Evolutionary conservation across 2,888 invertebrate species (phyloP), one percentile per base, ranked within the genome.

Genomic region (Nemotelus pantherinus): DNA sequence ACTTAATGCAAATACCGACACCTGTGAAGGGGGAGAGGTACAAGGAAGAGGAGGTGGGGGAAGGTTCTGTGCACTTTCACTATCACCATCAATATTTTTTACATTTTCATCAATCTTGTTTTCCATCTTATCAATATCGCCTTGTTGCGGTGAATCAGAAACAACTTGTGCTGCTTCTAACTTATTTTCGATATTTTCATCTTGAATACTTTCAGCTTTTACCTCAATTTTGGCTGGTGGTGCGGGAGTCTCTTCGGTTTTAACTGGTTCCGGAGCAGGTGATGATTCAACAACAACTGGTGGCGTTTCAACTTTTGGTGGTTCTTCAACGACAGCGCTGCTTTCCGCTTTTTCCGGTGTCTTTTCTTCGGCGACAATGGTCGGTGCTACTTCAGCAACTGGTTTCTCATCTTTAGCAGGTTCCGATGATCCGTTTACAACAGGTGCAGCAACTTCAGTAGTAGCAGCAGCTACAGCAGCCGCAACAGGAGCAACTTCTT

Each of bases 1-100:
- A 80, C 84, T 83, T 81, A 86, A 84, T 78, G 92, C 93, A 87
- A 93, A 93, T 83, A 92, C 92, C 86, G 91, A 92, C 88, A 93
- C 92, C 88, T 92, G 92, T 84, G 92, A 92, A 83, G 93, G 93
- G 86, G 93, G 93, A 85, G 92, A 92, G 85, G 91, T 92, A 85
- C 91, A 90, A 82, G 93, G 93, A 85, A 93, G 90, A 83, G 93
- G 92, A 85, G 92, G 93, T 87, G 93, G 93, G 77, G 85, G 83
- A 44, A 79, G 77, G 58, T 78, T 77, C 68, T 80, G 77, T 77
- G 77, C 77, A 70, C 60, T 77, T 70, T 78, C 77, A 77, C 64
- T 80, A 76, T 78, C 78, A 76, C 79, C 76, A 70, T 81, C 81
- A 74, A 74, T 74, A 74, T 60, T 74, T 74, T 74, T 60, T n/a